Evolutionary conservation across 2,113 vertebrate species (phyloP), one percentile per base, ranked within the genome.

Genomic region (Zosterops japonicus): DNA sequence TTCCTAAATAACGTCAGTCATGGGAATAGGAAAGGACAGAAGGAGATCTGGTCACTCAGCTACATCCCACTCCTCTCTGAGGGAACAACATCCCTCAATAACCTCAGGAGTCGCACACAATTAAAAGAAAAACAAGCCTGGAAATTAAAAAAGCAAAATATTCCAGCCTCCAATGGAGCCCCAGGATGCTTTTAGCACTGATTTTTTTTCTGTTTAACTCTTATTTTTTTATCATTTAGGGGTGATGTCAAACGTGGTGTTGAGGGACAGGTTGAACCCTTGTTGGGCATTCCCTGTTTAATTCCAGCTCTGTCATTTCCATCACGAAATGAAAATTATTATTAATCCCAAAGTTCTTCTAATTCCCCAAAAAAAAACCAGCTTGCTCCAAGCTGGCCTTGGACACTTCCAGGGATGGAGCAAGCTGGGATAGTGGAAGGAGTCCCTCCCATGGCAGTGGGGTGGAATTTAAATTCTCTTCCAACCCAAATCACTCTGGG

Each of bases 151-250:
- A 86, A 78, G 77, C 46, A 29, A 56, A 59, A 17, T 67, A n/a
- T 92, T 95, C 81, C 59, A 60, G 74, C 87, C 71, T 83, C 70
- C 47, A 27, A 74, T 41, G 85, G 90, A 92, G 63, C 93, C 71
- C 89, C 91, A 77, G 81, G 65, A 60, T 35, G 39, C 12, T 80
- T 25, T 29, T 12, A 80, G 33, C 36, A 18, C 23, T 14, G 81
- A 56, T 55, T 36, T 80, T 80, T 80, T 65, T 8, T 44, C 27
- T 39, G 14, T 36, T 44, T 35, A 33, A 44, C 2, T 72, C 1
- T 1, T 0, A 14, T 14, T 29, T 9, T 61, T 81, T 83, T 56
- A 23, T 68, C 14, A 2, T 33, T 69, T 55, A 19, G 27, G 17
- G 5, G 10, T 91, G 80, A 28, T 42, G 27, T 68, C 67, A 86